These are phyloP conservation scores for Elmis aenea DNA, from an alignment of 2,888 invertebrate species.

Conservation along the genomic window DNA sequence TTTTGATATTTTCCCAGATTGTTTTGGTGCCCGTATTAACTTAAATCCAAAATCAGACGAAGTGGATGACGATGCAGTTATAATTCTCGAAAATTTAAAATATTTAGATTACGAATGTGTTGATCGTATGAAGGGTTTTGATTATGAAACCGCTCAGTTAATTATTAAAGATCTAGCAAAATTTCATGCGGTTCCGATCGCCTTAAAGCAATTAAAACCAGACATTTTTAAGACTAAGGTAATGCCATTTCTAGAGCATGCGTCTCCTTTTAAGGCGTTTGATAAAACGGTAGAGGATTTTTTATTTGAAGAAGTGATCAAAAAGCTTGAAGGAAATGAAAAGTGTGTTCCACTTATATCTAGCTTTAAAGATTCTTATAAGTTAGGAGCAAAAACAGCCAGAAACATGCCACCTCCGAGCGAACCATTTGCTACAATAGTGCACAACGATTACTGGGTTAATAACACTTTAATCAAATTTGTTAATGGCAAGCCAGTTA, in stretches of 20 bases:
- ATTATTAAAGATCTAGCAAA: slow-evolving; percentile 47
- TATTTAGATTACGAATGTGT: slow-evolving; percentile 44
- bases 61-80: slow-evolving; percentile 50
- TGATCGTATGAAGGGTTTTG: slow-evolving; percentile 46
- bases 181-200: slow-evolving; percentile 52
- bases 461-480: slow-evolving; percentile 54
- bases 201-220: slow-evolving; percentile 46
- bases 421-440: slow-evolving; percentile 51
- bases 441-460: slow-evolving; percentile 55
- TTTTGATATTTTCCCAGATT: slow-evolving; percentile 45
- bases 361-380: slow-evolving; percentile 13
- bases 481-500: slow-evolving; percentile 26
- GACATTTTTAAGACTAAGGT: slow-evolving; percentile 39
- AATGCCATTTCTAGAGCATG: slow-evolving; percentile 35
- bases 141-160: slow-evolving; percentile 45
- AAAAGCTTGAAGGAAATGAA: slow-evolving; percentile 11
- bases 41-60: slow-evolving; percentile 25
- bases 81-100: slow-evolving; percentile 53
- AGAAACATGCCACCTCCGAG: slow-evolving; percentile 29
- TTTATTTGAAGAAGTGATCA: slow-evolving; percentile 13
- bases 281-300: slow-evolving; percentile 11
- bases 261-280: slow-evolving; percentile 9
- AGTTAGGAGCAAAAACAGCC: slow-evolving; percentile 12
- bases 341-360: slow-evolving; percentile 17
- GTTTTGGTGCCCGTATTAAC: slow-evolving; percentile 47